Percentiles rank a stretch among this genome's conserved stretches.
These are phyloP conservation scores for Subanguina moxae DNA, from an alignment of 1,140 invertebrate species.

Conservation along the genomic window DNA sequence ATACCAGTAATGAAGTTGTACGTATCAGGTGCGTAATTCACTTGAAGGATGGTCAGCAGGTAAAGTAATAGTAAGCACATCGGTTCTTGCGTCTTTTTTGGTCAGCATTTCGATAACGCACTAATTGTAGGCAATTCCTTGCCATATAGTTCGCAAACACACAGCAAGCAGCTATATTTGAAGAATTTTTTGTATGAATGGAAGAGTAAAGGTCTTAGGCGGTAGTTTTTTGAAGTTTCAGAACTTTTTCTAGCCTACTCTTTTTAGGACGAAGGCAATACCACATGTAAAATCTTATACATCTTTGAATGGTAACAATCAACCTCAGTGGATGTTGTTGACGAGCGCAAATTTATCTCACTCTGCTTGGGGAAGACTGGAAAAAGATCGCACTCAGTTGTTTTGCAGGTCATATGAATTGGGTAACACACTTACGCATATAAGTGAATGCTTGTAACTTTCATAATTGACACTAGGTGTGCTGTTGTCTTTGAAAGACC, in stretches of 20 bases:
- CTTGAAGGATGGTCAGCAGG: conserved; percentile 29
- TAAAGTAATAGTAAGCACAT: no score
- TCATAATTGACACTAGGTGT: background rate
- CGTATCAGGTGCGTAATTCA: conserved; percentile 17
- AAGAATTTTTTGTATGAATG: conserved; percentile 30
- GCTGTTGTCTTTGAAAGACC: conserved; percentile 8
- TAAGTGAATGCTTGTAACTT: conserved; percentile 9
- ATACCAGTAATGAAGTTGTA: no score
- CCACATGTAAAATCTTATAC: conserved; percentile 29
- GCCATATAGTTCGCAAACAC: conserved; percentile 13
- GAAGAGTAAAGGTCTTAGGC: conserved; percentile 26
- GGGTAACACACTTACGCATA: conserved; percentile 20
- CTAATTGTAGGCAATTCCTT: conserved; percentile 21
- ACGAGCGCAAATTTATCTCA: conserved; percentile 28
- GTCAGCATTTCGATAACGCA: no score
- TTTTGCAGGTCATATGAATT: conserved; percentile 24
- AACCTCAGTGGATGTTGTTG: conserved; percentile 24
- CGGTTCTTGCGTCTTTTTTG: no score
- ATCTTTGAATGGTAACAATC: conserved; percentile 13
- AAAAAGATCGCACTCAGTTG: conserved; percentile 22
- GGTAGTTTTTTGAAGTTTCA: conserved; percentile 5
- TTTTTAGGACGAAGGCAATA: conserved; percentile 19
- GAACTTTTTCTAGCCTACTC: background rate
- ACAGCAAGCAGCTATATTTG: conserved; percentile 22
- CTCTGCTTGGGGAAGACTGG: conserved; percentile 31